Evolutionary conservation across 2,797 vertebrate genomes (phyloP), one percentile per base, ranked within the genome.

Genomic region (Anguilla megastoma): DNA sequence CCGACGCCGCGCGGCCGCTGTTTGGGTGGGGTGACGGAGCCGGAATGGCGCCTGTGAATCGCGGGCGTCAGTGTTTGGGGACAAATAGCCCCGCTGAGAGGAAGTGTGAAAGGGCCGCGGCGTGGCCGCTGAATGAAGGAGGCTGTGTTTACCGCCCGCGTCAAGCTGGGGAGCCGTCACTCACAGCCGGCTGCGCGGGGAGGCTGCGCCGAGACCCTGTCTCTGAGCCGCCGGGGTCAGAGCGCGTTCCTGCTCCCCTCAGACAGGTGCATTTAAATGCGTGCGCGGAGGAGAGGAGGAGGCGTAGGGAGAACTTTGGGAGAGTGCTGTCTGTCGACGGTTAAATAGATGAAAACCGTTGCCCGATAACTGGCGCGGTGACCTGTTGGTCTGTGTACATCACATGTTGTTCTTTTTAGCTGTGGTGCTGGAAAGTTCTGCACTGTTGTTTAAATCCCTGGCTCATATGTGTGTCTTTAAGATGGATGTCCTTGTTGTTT

Each of bases 41-140:
- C 95, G 95, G 96, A 97, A 96, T 96, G 95, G 93, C 93, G 96
- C 4, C 96, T 97, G 96, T 97, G 95, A 94, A 66, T 90, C 91
- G 90, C 92, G 86, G 85, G 86, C 87, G 89, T 95, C 95, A 96
- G 95, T 97, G 96, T 97, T 97, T 97, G 95, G 95, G 96, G 96
- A 97, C 96, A 97, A 97, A 97, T 96, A 97, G 96, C 95, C 95
- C 95, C 96, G 93, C 91, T 95, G 96, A 94, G 93, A 93, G 96
- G 94, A 95, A 95, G 96, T 96, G 96, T 97, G 96, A 97, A 97
- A 97, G 92, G 95, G 95, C 94, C 94, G 91, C 87, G 92, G 95
- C 94, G 90, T 94, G 94, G 95, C 91, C 95, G 94, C 94, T 96
- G 95, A 97, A 97, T 96, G 95, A 95, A 95, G 94, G 89, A 95